Evolutionary conservation across 2,888 invertebrate species (phyloP).

Genomic region (Cheilosia grossa): DNA sequence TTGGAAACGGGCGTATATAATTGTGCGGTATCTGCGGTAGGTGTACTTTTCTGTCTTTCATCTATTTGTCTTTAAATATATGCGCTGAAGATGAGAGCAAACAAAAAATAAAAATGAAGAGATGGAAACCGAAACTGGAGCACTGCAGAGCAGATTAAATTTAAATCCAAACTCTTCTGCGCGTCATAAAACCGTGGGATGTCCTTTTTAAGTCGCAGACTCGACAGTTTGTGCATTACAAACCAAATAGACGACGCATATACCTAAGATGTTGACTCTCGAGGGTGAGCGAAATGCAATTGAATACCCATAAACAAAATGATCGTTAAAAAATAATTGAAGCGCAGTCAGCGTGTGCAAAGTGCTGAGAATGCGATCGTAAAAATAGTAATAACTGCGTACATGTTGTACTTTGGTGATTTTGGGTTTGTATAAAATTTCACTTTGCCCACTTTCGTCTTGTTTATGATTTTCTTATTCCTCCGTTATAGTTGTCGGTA

Average conservation of each 20-base stretch:
- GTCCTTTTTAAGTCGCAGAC: constrained; percentile 58
- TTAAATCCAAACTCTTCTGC: constrained; percentile 67
- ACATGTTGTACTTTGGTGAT: constrained; percentile 33
- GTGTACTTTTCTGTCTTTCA: constrained; percentile 55
- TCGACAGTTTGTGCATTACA: constrained; percentile 35
- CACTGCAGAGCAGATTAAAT: constrained; percentile 58
- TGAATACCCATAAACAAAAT: constrained; percentile 71
- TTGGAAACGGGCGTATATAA: constrained; percentile 32
- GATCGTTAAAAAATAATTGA: constrained; percentile 73
- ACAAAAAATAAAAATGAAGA: constrained; percentile 16
- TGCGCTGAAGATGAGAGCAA: background rate
- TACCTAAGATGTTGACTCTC: constrained; percentile 6
- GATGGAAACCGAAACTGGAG: constrained; percentile 47
- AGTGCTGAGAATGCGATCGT: constrained; percentile 59
- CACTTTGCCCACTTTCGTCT: constrained; percentile 31
- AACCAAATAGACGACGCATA: background rate
- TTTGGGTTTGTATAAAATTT: constrained; percentile 53
- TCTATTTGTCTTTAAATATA: constrained; percentile 34
- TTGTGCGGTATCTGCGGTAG: constrained; percentile 69
- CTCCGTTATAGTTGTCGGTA: too few species aligned
- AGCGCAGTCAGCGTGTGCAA: constrained; percentile 51
- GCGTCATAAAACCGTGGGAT: constrained; percentile 68
- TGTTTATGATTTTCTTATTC: constrained; percentile 13
- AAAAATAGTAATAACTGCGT: constrained; percentile 46
- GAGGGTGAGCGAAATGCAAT: constrained; percentile 58